phyloP scores from a whole-genome alignment of 1,140 invertebrate species.

The Carposina sasakii region DNA sequence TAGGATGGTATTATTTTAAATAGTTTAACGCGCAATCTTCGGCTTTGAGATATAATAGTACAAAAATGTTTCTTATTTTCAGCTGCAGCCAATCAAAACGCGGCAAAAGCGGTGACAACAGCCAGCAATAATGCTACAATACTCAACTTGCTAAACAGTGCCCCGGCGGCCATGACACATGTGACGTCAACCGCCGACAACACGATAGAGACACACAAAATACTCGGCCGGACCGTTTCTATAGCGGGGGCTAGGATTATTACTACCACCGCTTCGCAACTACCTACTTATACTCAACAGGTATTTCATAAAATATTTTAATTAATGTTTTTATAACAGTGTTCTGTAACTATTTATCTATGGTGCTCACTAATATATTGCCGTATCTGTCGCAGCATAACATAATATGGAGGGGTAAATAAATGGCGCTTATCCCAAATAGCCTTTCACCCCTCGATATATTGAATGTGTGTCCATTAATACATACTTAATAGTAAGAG shows the following conservation, averaged over 20 bases:
- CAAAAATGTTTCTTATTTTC: conserved; percentile 26
- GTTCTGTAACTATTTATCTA: no score
- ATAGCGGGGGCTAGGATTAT: conserved; percentile 49
- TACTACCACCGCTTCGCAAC: conserved; percentile 41
- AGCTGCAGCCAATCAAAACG: conserved; percentile 62
- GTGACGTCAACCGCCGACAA: conserved; percentile 47
- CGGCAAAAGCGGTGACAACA: conserved; percentile 72
- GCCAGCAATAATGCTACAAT: conserved; percentile 79
- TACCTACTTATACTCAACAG: conserved; percentile 57
- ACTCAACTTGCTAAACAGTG: conserved; percentile 82
- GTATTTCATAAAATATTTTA: conserved; percentile 28
- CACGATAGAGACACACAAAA: conserved; percentile 42
- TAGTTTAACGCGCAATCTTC: no score
- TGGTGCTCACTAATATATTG: no score
- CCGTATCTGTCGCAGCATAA: no score
- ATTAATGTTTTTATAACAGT: no score
- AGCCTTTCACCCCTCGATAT: no score
- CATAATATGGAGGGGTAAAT: no score
- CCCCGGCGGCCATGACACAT: conserved; percentile 78
- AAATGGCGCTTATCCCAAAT: no score
- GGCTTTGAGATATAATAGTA: no score
- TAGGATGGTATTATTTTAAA: no score
- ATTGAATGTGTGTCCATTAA: no score
- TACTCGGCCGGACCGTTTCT: conserved; percentile 47
- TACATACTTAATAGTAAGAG: no score